These are phyloP conservation scores for Arnoldichthys spilopterus DNA, from an alignment of 2,797 vertebrate genomes.

Conservation along the genomic window DNA sequence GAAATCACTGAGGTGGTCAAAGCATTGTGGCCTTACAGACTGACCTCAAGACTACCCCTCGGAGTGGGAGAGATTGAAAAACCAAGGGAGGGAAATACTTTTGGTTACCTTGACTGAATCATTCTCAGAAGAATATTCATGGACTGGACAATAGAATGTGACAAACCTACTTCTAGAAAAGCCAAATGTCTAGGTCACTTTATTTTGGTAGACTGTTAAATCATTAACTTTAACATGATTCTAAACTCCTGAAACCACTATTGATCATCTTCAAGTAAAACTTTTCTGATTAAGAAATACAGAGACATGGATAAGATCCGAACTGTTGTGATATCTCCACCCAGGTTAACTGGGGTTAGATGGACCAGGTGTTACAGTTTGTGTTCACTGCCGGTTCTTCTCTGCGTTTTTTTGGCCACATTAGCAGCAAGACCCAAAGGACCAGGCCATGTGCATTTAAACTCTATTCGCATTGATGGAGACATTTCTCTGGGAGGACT, in stretches of 20 bases:
- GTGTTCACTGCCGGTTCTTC: slow-evolving; percentile 63
- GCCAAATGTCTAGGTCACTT: slow-evolving; percentile 44
- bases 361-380: slow-evolving; percentile 56
- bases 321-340: slow-evolving; percentile 70
- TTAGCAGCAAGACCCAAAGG: slow-evolving; percentile 87
- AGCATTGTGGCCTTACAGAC: slow-evolving; percentile 70
- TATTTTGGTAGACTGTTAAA: slow-evolving; percentile 35
- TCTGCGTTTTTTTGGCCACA: slow-evolving; percentile 67
- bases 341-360: slow-evolving; percentile 56
- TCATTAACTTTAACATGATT: slow-evolving; percentile 52
- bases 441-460: slow-evolving; percentile 90
- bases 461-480: slow-evolving; percentile 97
- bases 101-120: slow-evolving; percentile 45
- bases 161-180: slow-evolving; percentile 55
- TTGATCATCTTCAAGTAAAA: slow-evolving; percentile 34
- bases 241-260: slow-evolving; percentile 33
- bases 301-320: slow-evolving; percentile 22
- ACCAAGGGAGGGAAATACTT: slow-evolving; percentile 70
- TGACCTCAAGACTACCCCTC: slow-evolving; percentile 69
- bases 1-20: slow-evolving; percentile 69
- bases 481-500: slow-evolving; percentile 96
- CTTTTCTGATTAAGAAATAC: slow-evolving; percentile 30
- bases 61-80: slow-evolving; percentile 71
- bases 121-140: slow-evolving; percentile 46
- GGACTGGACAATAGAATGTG: slow-evolving; percentile 56